Evolutionary conservation across 1,140 invertebrate species (phyloP).

Genomic region (Medauroidea extradentata): DNA sequence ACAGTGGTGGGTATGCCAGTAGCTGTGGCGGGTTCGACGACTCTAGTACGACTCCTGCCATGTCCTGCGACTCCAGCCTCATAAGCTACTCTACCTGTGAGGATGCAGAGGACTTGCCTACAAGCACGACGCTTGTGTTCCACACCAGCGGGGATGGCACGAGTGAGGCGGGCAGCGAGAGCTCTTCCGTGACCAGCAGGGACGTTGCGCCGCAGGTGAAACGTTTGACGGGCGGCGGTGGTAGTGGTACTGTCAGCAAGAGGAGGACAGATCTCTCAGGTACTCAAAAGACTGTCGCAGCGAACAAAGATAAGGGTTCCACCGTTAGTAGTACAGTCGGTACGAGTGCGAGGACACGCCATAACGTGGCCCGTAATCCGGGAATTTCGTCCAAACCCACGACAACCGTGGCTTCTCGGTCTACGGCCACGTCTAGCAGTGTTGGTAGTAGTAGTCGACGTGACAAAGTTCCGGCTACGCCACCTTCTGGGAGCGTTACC

Average conservation of each 20-base stretch:
- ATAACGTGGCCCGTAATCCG: too few species aligned
- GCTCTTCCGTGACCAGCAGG: constrained; percentile 57
- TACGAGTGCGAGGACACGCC: neutral
- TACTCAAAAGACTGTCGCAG: neutral
- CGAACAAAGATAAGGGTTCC: neutral
- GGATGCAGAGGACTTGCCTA: constrained; percentile 34
- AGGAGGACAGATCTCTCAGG: neutral
- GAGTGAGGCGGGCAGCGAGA: constrained; percentile 69
- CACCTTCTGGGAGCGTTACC: neutral
- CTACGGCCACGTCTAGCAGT: too few species aligned
- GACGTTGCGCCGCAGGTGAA: too few species aligned
- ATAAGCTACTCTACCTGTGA: constrained; percentile 68
- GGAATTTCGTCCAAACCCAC: neutral
- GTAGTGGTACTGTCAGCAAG: neutral
- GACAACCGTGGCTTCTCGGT: neutral
- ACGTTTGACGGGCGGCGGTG: neutral
- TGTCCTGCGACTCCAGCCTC: constrained; percentile 68
- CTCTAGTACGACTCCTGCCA: constrained; percentile 31
- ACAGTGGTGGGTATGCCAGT: constrained; percentile 57
- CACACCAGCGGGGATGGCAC: constrained; percentile 9
- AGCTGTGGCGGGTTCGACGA: constrained; percentile 54
- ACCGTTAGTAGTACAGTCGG: neutral
- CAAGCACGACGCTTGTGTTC: constrained; percentile 6
- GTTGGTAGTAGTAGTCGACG: neutral
- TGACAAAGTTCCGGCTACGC: neutral